These are phyloP conservation scores for Uropsilus gracilis DNA, from an alignment of 2,113 vertebrate species.

Conservation along the genomic window DNA sequence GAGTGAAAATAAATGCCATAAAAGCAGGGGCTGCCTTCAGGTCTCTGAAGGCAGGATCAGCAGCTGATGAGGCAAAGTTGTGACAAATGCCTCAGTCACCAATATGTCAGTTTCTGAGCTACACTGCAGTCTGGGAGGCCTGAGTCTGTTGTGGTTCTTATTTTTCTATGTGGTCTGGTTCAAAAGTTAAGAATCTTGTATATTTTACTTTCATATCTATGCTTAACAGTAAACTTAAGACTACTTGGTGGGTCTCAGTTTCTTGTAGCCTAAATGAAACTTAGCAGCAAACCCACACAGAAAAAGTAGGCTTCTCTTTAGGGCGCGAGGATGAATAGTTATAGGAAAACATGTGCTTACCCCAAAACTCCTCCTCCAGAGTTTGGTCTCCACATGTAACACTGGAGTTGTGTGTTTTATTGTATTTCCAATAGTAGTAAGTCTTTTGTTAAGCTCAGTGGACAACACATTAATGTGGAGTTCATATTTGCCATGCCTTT, in stretches of 20 bases:
- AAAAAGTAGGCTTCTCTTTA: not conserved
- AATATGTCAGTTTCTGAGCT: not conserved
- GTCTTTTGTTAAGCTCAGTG: not conserved
- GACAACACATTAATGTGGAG: not conserved
- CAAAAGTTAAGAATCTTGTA: not conserved
- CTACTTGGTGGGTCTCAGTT: not conserved
- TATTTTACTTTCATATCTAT: not conserved
- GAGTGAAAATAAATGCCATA: not conserved
- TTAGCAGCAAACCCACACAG: not conserved
- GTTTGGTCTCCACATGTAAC: not conserved
- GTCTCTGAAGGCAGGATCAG: not conserved
- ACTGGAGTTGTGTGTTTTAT: not conserved
- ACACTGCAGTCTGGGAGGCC: not conserved
- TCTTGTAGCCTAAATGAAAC: constrained; percentile 5
- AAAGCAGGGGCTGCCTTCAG: not conserved
- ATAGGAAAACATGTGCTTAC: not conserved
- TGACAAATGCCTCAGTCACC: not conserved
- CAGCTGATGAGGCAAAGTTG: not conserved
- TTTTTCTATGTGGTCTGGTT: constrained; percentile 1
- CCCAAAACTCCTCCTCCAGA: not conserved
- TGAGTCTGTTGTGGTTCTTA: not conserved
- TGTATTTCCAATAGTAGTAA: not conserved
- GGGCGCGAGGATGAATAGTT: not conserved
- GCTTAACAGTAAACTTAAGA: not conserved
- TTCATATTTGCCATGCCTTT: not conserved